Base-by-base conservation (phyloP, 2,113 vertebrate species). In the Tragelaphus imberbis region DNA sequence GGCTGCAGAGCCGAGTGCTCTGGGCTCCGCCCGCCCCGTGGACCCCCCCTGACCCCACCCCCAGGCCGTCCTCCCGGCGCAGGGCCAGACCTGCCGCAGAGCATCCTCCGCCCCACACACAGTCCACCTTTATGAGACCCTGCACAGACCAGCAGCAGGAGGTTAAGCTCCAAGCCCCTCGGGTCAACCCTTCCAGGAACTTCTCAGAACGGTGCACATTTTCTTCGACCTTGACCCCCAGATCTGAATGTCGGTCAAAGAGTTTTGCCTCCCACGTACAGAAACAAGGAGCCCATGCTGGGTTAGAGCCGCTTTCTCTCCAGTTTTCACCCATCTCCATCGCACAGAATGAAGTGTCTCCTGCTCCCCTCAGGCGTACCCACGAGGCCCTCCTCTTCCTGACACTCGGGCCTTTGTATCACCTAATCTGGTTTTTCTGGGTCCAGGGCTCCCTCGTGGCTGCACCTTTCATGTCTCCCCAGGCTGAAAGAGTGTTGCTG, bases 71-170 rank as follows among this genome's bases (percentile, higher is more conserved):
- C 27, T 12, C 55, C 13, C 47, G 0, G 6, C 4, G 1, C 21
- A 1, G 13, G 30, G 11, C 33, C 21, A 8, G 7, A 59, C 27
- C 65, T 19, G 19, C 56, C 33, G 71, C 51, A 5, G 15, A 25
- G 36, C 65, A 9, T 5, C 25, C 3, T 0, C 16, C 0, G 0
- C 1, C 8, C 19, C 8, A 0, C 4, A 11, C 0, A 2, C 0
- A 16, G 33, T 2, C 49, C 15, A 8, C 30, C 23, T 19, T 44
- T 0, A 0, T 0, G 8, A 40, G 25, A 6, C 5, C 55, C 27
- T 1, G 63, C 3, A 44, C 47, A 27, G n/a, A 21, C 5, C 6
- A 0, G 30, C 23, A 3, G 7, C 21, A 1, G 4, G 63, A 77
- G 17, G 15, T 5, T 28, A 27, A 21, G 6, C 33, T 21, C 55